phyloP scores from a whole-genome alignment of 2,888 invertebrate genomes.

The Phengaris arion region DNA sequence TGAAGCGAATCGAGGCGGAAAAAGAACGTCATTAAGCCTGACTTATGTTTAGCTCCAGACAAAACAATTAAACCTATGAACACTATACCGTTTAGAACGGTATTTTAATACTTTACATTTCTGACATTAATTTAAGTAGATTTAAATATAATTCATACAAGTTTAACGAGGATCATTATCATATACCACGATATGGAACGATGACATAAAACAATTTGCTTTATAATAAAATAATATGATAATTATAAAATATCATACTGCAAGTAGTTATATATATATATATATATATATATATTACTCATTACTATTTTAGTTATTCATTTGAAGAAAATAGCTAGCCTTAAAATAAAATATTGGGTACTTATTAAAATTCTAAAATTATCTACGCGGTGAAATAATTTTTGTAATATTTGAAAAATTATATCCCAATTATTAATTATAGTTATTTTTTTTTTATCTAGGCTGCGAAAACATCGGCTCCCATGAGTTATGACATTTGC shows the following conservation, averaged over 20 bases:
- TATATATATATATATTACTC: no score
- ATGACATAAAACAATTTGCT: constrained; percentile 9
- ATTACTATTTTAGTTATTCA: neutral
- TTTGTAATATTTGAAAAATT: neutral
- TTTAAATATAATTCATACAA: neutral
- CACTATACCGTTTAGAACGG: constrained; percentile 15
- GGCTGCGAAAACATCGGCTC: constrained; percentile 1
- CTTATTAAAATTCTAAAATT: constrained; percentile 3
- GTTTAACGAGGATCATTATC: neutral
- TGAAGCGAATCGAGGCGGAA: constrained; percentile 21
- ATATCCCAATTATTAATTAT: neutral
- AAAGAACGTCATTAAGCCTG: constrained; percentile 19
- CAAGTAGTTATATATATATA: neutral
- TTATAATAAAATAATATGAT: neutral
- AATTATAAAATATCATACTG: neutral
- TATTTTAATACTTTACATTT: constrained; percentile 18
- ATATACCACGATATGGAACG: constrained; percentile 5
- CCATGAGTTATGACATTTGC: constrained; percentile 13
- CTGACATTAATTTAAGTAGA: constrained; percentile 9
- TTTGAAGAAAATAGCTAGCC: neutral
- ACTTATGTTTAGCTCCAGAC: constrained; percentile 6
- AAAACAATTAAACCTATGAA: constrained; percentile 10
- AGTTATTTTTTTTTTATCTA: neutral
- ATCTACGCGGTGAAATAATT: neutral
- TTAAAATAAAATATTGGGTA: neutral